A percentile compares a stretch with the other conserved stretches of the same genome.
phyloP scores from a whole-genome alignment of 1,140 invertebrate genomes.

The Cyclargus thomasi region DNA sequence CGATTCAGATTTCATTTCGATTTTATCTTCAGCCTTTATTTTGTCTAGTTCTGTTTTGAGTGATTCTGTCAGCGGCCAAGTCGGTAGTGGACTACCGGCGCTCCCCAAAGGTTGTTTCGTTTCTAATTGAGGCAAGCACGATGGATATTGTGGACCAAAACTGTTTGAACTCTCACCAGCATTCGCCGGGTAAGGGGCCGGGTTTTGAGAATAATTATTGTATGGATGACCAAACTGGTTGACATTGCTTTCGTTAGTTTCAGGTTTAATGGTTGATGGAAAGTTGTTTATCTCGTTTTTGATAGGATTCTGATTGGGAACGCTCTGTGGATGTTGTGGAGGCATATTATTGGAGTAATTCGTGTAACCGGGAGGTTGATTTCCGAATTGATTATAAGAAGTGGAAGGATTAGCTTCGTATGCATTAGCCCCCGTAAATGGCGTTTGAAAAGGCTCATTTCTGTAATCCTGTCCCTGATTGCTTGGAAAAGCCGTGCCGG shows the following conservation, averaged over 20 bases:
- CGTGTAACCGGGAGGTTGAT: slow-evolving; percentile 51
- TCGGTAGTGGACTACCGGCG: slow-evolving; percentile 54
- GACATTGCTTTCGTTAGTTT: slow-evolving; percentile 33
- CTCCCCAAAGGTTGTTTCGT: slow-evolving; percentile 59
- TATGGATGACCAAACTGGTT: slow-evolving; percentile 38
- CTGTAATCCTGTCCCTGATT: slow-evolving; percentile 32
- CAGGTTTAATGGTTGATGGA: slow-evolving; percentile 39
- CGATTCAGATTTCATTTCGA: slow-evolving; percentile 69
- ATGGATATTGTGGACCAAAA: slow-evolving; percentile 41
- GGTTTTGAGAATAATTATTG: slow-evolving; percentile 46
- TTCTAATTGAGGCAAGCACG: slow-evolving; percentile 47
- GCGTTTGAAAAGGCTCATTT: slow-evolving; percentile 33
- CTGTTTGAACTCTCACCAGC: slow-evolving; percentile 32
- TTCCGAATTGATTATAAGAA: slow-evolving; percentile 54
- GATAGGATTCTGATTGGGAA: slow-evolving; percentile 32
- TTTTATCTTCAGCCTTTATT: slow-evolving; percentile 65
- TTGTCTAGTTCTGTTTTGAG: slow-evolving; percentile 66
- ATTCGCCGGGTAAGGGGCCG: slow-evolving; percentile 42
- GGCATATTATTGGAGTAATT: slow-evolving; percentile 47
- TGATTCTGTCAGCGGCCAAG: slow-evolving; percentile 58
- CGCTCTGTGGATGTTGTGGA: slow-evolving; percentile 29
- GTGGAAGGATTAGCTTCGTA: slow-evolving; percentile 42
- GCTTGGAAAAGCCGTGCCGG: slow-evolving; percentile 18
- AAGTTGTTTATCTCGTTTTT: slow-evolving; percentile 41
- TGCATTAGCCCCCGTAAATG: slow-evolving; percentile 38